These are phyloP conservation scores for Phthorimaea operculella DNA, from an alignment of 1,140 invertebrate genomes.

Conservation along the genomic window DNA sequence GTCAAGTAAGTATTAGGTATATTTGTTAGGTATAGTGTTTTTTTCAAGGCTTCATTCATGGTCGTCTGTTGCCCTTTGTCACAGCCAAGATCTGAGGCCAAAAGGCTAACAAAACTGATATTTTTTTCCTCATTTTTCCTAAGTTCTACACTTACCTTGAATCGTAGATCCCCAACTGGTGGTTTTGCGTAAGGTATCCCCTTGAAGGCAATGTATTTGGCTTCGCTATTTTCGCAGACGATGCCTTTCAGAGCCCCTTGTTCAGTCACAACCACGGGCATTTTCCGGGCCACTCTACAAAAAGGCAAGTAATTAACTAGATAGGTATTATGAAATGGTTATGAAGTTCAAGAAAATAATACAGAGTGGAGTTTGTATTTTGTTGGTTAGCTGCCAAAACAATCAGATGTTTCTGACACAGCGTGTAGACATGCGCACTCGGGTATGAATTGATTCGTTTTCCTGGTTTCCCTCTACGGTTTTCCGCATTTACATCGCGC, in stretches of 20 bases:
- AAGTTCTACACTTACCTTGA: slow-evolving; percentile 43
- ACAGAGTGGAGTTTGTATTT: background rate
- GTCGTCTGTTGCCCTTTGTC: no score
- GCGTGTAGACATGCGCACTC: background rate
- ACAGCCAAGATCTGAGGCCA: no score
- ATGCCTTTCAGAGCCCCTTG: slow-evolving; percentile 57
- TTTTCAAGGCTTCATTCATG: no score
- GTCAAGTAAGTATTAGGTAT: no score
- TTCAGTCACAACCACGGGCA: slow-evolving; percentile 38
- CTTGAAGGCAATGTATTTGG: slow-evolving; percentile 68
- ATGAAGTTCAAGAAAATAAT: background rate
- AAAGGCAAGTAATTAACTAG: background rate
- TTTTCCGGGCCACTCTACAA: slow-evolving; percentile 11
- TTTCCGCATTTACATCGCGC: background rate
- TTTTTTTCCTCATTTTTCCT: background rate
- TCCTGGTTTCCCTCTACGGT: background rate
- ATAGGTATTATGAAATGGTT: background rate
- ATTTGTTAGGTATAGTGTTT: no score
- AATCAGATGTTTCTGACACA: background rate
- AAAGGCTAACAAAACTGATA: background rate
- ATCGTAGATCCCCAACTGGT: slow-evolving; percentile 72
- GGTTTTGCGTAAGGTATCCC: slow-evolving; percentile 77
- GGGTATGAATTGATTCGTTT: background rate
- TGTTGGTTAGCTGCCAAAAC: slow-evolving; percentile 14
- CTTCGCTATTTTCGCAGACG: slow-evolving; percentile 37